Base-by-base conservation (phyloP, 2,888 invertebrate genomes). In the Aspidiotus destructor region DNA sequence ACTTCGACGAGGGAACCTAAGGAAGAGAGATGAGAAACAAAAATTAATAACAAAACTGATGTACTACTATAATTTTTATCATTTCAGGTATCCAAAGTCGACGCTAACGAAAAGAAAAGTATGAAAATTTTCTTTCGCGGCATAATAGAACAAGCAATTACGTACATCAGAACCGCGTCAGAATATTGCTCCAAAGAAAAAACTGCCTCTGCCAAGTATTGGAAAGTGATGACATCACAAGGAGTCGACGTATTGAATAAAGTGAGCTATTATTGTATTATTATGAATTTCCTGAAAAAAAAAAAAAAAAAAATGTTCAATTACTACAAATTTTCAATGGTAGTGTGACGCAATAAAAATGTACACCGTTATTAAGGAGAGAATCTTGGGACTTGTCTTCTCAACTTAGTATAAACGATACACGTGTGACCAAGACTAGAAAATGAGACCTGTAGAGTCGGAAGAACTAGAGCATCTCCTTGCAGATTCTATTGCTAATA, bases 191-290 rank as follows among this genome's bases (percentile, higher is more conserved):
- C 57, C 1, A 8, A 11, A 28, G 16, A 28, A 1, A 69, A 69
- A 69, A 42, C 15, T 28, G 62, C 61, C 42, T 55, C 62, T 15
- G 16, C 79, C 0, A 89, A 89, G 75, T 94, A 89, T 76, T 92
- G 92, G 91, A 87, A 86, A 74, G 86, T 87, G 0, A 82, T 93
- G 77, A 77, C 89, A 13, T 87, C 89, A 75, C 85, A 88, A 74
- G 84, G 85, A 57, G 88, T 89, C 74, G 91, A 92, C 74, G 81
- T 89, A 57, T 77, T 92, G 68, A 91, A 92, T 74, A 86, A 88
- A 76, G 84, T 89, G 2, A 53, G 41, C 48, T 13, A 61, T 15
- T 28, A 28, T 28, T 5, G 28, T 28, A 28, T 5, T 5, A 1
- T n/a, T 28, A 1, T 28, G 5, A 28, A 3, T 28, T 3, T 28